phyloP scores from a whole-genome alignment of 2,113 vertebrate species.

The Dasypus novemcinctus region DNA sequence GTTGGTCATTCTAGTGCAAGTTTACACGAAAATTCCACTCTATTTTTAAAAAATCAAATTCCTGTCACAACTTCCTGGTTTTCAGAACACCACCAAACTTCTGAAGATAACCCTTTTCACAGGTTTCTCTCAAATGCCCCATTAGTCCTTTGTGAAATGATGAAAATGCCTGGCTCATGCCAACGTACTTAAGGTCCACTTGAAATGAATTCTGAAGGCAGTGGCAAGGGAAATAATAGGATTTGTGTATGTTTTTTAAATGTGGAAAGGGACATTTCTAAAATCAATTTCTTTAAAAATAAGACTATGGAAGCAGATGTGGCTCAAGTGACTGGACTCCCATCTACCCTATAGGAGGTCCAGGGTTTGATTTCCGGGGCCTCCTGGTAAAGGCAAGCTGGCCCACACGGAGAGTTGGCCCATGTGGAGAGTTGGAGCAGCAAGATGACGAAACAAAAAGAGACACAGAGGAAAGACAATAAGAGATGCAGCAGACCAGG shows the following conservation, averaged over 20 bases:
- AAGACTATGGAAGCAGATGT: no score
- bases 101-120: fast-evolving
- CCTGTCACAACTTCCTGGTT: fast-evolving
- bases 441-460: no score
- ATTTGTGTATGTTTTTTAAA: neutral
- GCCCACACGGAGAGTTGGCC: no score
- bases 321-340: no score
- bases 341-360: no score
- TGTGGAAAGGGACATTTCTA: neutral
- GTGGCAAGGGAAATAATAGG: neutral
- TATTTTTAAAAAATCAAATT: neutral
- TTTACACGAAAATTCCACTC: neutral
- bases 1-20: neutral
- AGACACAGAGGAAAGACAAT: no score
- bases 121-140: neutral
- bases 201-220: neutral
- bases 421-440: no score
- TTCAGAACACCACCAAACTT: fast-evolving
- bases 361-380: no score
- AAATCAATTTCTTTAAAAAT: neutral
- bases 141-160: neutral
- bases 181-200: neutral
- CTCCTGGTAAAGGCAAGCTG: no score
- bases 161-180: neutral
- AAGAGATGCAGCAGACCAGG: no score